phyloP scores from a whole-genome alignment of 92 coral and sea anemone species.

The Palythoa grandiflora region DNA sequence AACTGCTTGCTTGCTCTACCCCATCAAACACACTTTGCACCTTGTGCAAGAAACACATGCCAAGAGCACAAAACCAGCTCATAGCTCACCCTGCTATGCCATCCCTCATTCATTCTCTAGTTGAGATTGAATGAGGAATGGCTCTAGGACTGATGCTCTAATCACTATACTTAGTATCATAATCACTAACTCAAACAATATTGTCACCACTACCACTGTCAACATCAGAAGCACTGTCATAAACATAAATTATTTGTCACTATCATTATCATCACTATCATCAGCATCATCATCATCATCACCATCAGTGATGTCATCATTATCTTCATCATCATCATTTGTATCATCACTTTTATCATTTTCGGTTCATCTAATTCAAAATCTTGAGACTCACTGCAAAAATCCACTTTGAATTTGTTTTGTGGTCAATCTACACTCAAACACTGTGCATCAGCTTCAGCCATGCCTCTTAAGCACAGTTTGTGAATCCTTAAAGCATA shows the following conservation, averaged over 20 bases:
- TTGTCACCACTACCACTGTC: background rate
- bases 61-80: too few species aligned
- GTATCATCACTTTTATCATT: too few species aligned
- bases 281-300: too few species aligned
- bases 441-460: conserved; percentile 18
- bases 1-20: too few species aligned
- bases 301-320: background rate
- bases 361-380: background rate
- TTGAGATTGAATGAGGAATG: too few species aligned
- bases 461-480: too few species aligned
- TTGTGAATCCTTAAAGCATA: too few species aligned
- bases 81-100: too few species aligned
- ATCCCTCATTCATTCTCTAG: too few species aligned
- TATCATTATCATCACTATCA: background rate
- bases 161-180: background rate
- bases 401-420: background rate
- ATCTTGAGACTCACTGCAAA: background rate
- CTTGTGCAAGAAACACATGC: too few species aligned
- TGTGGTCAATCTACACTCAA: background rate
- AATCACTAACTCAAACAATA: background rate
- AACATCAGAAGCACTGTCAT: background rate
- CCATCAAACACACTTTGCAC: too few species aligned
- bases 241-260: background rate
- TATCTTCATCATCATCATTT: background rate
- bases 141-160: too few species aligned